Percentiles rank a stretch among this genome's conserved stretches.
Evolutionary conservation across 1,140 invertebrate species (phyloP).

Genomic region (Drosophila gunungcola): DNA sequence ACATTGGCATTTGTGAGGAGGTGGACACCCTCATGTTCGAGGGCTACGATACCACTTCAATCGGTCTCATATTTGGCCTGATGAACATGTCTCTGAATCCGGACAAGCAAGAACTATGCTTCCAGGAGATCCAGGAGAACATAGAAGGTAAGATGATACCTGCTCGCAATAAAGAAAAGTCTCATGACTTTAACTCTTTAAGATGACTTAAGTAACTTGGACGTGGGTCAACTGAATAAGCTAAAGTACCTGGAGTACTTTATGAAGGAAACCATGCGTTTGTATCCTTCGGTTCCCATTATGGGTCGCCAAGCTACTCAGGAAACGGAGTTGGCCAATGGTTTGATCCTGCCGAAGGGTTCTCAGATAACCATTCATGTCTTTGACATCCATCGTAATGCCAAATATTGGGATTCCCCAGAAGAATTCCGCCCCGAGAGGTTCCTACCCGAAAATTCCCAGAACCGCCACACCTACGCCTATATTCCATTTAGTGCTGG

Average conservation of each 20-base stretch:
- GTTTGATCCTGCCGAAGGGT: slow-evolving; percentile 84
- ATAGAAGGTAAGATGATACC: slow-evolving; percentile 33
- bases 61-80: slow-evolving; percentile 86
- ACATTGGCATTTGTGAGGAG: slow-evolving; percentile 91
- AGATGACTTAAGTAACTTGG: slow-evolving; percentile 73
- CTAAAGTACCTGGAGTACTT: slow-evolving; percentile 88
- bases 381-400: slow-evolving; percentile 87
- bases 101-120: slow-evolving; percentile 87
- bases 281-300: slow-evolving; percentile 89
- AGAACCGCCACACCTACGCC: slow-evolving; percentile 83
- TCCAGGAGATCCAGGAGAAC: slow-evolving; percentile 77
- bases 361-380: slow-evolving; percentile 84
- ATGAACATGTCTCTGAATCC: slow-evolving; percentile 87
- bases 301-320: slow-evolving; percentile 86
- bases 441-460: slow-evolving; percentile 88
- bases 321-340: slow-evolving; percentile 84
- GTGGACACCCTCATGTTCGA: slow-evolving; percentile 94
- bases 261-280: slow-evolving; percentile 87
- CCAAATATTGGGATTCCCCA: slow-evolving; percentile 88
- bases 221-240: slow-evolving; percentile 86
- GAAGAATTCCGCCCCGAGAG: slow-evolving; percentile 91
- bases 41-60: slow-evolving; percentile 90
- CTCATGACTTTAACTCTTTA: neutral
- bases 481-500: slow-evolving; percentile 87
- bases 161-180: neutral